Conservation (phyloP, 2,113 vertebrate species). For the Leucopsar rothschildi region DNA sequence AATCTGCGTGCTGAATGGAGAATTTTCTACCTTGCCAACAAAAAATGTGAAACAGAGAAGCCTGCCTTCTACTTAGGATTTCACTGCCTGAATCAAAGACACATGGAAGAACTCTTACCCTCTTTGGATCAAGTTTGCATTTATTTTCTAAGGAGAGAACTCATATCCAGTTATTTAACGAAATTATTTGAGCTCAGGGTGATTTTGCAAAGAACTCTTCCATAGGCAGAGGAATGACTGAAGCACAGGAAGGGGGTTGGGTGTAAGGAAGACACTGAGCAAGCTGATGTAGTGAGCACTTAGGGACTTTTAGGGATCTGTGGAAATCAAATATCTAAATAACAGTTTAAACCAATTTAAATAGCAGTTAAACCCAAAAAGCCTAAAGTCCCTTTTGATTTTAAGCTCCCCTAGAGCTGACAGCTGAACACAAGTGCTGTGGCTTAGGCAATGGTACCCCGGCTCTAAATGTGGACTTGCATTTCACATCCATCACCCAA, state of each 20-base stretch:
- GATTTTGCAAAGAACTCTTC: not conserved
- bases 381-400: not conserved
- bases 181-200: not conserved
- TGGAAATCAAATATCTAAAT: not conserved
- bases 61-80: not conserved
- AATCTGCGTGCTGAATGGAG: not conserved
- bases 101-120: not conserved
- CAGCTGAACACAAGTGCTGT: not conserved
- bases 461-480: not conserved
- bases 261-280: not conserved
- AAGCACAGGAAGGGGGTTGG: not conserved
- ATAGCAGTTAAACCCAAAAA: not conserved
- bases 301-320: not conserved
- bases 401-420: not conserved
- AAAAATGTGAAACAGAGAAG: not conserved
- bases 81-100: constrained; percentile 3
- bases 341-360: not conserved
- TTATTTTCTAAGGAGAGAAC: not conserved
- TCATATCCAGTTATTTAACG: not conserved
- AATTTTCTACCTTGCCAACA: constrained; percentile 18
- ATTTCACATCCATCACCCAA: not conserved
- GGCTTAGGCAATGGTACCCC: rapidly evolving
- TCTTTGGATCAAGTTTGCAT: not conserved
- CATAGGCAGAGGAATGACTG: not conserved
- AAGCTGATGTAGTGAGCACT: not conserved